Evolutionary conservation across 1,140 invertebrate species (phyloP).

Genomic region (Pseudoatta argentina): DNA sequence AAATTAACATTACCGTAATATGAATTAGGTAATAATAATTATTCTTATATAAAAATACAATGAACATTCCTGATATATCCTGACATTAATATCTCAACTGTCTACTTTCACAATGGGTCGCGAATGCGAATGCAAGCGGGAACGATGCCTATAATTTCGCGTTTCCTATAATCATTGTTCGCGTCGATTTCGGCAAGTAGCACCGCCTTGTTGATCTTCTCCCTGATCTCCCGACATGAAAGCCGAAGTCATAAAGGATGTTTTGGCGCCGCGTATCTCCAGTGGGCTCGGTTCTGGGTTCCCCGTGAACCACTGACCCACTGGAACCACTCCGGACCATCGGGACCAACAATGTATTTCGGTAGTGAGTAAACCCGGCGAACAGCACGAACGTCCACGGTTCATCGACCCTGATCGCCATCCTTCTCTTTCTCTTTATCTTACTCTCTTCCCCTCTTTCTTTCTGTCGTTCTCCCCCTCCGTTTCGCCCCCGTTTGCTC

Average conservation of each 20-base stretch:
- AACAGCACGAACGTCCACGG: slow-evolving; percentile 78
- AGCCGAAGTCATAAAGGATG: slow-evolving; percentile 61
- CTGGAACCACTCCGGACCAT: slow-evolving; percentile 78
- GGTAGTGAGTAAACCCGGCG: slow-evolving; percentile 81
- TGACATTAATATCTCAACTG: slow-evolving; percentile 19
- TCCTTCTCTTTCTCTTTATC: slow-evolving; percentile 37
- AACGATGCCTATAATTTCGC: slow-evolving; percentile 34
- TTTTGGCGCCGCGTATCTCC: slow-evolving; percentile 58
- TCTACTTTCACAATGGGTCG: not conserved
- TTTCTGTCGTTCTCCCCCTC: slow-evolving; percentile 11
- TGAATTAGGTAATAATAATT: too few relatives aligned
- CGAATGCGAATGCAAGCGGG: not conserved
- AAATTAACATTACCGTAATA: not conserved
- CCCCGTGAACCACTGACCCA: slow-evolving; percentile 84
- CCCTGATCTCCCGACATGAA: slow-evolving; percentile 21
- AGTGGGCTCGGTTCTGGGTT: slow-evolving; percentile 40
- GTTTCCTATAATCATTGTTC: slow-evolving; percentile 54
- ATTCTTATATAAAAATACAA: not conserved
- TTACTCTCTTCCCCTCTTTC: slow-evolving; percentile 31
- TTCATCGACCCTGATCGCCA: slow-evolving; percentile 76
- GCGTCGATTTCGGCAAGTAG: slow-evolving; percentile 24
- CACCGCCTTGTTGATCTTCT: slow-evolving; percentile 14
- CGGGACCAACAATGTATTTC: slow-evolving; percentile 78
- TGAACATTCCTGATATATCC: not conserved
- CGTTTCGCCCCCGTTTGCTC: slow-evolving; percentile 37